Percentiles rank a stretch among this genome's conserved stretches.
phyloP scores from a whole-genome alignment of 2,888 invertebrate species.

The Halictus ligatus region DNA sequence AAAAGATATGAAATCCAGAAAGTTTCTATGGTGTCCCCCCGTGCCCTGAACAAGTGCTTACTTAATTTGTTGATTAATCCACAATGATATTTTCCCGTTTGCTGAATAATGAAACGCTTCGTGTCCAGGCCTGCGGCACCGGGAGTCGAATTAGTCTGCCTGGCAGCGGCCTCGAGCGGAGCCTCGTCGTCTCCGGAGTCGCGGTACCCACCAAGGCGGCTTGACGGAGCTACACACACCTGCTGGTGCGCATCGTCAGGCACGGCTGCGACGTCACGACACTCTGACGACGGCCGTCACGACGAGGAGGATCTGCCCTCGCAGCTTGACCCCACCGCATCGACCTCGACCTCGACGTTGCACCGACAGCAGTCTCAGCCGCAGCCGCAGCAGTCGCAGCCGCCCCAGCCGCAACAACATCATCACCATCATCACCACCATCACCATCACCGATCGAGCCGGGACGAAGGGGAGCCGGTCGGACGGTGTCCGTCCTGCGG shows the following conservation, averaged over 20 bases:
- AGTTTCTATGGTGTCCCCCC: too few species aligned
- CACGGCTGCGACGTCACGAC: slow-evolving; percentile 83
- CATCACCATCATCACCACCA: slow-evolving; percentile 56
- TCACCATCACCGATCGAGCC: slow-evolving; percentile 67
- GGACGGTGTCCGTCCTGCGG: slow-evolving; percentile 78
- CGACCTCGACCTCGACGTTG: slow-evolving; percentile 78
- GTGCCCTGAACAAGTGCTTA: too few species aligned
- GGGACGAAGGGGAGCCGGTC: slow-evolving; percentile 64
- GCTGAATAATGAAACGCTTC: neutral
- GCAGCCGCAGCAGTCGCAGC: slow-evolving; percentile 24
- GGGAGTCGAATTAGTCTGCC: slow-evolving; percentile 79
- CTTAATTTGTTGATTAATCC: neutral
- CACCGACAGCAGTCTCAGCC: slow-evolving; percentile 65
- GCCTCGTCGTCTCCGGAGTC: slow-evolving; percentile 84
- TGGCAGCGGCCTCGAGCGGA: slow-evolving; percentile 82
- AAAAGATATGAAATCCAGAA: too few species aligned
- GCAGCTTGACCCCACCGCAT: slow-evolving; percentile 82
- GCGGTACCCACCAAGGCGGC: slow-evolving; percentile 84
- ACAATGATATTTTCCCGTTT: neutral
- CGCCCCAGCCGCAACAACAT: slow-evolving; percentile 47
- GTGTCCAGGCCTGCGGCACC: slow-evolving; percentile 80
- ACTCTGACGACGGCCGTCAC: slow-evolving; percentile 82
- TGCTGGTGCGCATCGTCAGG: slow-evolving; percentile 83
- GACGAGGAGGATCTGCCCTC: slow-evolving; percentile 78
- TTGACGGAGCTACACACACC: slow-evolving; percentile 84